phyloP scores from a whole-genome alignment of 2,888 invertebrate species.

The Thumatha senex region DNA sequence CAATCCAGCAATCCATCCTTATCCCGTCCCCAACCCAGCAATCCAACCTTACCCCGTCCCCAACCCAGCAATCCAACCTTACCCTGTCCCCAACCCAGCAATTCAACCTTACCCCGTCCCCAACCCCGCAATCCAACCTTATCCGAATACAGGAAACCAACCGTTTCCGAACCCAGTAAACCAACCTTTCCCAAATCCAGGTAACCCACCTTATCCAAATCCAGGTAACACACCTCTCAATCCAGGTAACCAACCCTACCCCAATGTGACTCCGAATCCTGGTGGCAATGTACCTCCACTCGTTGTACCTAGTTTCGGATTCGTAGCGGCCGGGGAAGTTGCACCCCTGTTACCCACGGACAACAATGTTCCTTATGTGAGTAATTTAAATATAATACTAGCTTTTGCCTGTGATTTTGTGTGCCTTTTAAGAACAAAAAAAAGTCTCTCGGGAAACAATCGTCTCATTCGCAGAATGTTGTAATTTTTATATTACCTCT shows the following conservation, averaged over 20 bases:
- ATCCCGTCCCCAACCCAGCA: slow-evolving; percentile 1
- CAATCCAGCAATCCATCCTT: not conserved
- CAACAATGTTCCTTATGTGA: slow-evolving; percentile 47
- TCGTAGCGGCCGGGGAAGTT: slow-evolving; percentile 18
- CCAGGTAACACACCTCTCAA: slow-evolving; percentile 2
- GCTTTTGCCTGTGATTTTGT: not conserved
- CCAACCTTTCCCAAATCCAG: slow-evolving; percentile 2
- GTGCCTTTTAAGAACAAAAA: not conserved
- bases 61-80: slow-evolving; percentile 4
- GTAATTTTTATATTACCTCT: too few species aligned
- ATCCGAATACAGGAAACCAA: slow-evolving; percentile 16
- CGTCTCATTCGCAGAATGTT: too few species aligned
- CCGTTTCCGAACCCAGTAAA: slow-evolving; percentile 4
- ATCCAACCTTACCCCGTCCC: slow-evolving; percentile 5
- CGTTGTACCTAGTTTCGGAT: slow-evolving; percentile 34
- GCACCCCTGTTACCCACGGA: slow-evolving; percentile 48
- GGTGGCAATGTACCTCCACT: not conserved
- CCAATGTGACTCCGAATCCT: slow-evolving; percentile 24
- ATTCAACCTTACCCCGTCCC: slow-evolving; percentile 9
- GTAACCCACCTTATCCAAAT: not conserved
- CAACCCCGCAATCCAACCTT: slow-evolving; percentile 12
- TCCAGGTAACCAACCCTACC: slow-evolving; percentile 2
- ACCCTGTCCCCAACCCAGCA: slow-evolving; percentile 4
- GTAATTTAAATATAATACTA: slow-evolving; percentile 7
- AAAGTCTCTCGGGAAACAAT: too few species aligned